Base-by-base conservation (phyloP, 2,113 vertebrate genomes). In the Cariama cristata region DNA sequence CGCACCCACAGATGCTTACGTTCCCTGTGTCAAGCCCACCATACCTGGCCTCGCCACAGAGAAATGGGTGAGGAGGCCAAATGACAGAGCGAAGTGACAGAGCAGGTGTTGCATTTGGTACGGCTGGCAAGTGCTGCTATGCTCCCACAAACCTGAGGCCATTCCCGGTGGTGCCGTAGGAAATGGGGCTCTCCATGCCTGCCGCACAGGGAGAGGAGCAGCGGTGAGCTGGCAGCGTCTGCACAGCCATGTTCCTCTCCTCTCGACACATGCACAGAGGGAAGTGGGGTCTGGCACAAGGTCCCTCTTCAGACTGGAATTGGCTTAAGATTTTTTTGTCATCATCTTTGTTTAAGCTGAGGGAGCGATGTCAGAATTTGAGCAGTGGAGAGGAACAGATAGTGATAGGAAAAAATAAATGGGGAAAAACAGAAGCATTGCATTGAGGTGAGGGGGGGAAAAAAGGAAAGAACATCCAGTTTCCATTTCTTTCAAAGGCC, bases 401-500 rank as follows among this genome's bases (percentile, higher is more conserved):
- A 47, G 33, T n/a, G 10, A 76, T 47, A 91, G 89, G 86, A 76
- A 95, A 97, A 97, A 92, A 71, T 72, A 81, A 90, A 84, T 18
- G 33, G 52, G 40, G 64, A 87, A 97, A 94, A 94, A 1, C 68
- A 84, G 83, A 89, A 84, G 62, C 40, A 32, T 14, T 90, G 75
- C 50, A 56, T 38, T 50, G 45, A 58, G 11, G 13, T 5, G 19
- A 5, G 4, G 4, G 38, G 14, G 19, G 4, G 9, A 2, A 16
- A 5, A 58, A 76, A 12, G 24, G 64, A 64, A 89, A 92, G 68
- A 83, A 89, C 52, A 50, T 94, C 42, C 62, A 81, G 60, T 96
- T 94, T 97, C 93, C 84, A 50, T 64, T 85, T 80, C 66, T 90
- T 90, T 82, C 45, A 73, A 85, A 96, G 66, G 68, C 68, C 79